Conservation (phyloP, 37 sponge, comb jelly and placozoan species). For the Crambe crambe region DNA sequence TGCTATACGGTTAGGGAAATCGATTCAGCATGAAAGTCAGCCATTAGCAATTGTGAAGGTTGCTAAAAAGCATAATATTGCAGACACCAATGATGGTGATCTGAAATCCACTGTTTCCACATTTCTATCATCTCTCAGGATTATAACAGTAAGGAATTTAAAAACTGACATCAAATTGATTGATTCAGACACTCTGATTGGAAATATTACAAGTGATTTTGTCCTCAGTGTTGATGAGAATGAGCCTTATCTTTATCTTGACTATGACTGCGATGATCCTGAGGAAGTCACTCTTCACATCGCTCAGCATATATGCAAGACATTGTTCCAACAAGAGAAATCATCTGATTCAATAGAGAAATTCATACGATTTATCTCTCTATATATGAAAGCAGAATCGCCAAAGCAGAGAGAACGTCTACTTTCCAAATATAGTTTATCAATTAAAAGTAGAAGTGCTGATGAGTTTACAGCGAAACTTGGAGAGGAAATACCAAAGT, state of each 20-base stretch:
- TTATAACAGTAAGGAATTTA: background rate
- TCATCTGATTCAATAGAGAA: background rate
- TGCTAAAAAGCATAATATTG: background rate
- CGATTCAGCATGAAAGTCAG: background rate
- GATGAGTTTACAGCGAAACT: background rate
- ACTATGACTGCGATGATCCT: background rate
- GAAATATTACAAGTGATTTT: background rate
- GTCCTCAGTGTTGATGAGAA: background rate
- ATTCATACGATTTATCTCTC: background rate
- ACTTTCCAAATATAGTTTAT: background rate
- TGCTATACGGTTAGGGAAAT: background rate
- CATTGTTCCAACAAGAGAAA: background rate
- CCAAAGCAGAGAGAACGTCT: background rate
- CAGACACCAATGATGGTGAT: background rate
- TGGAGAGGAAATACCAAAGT: slow-evolving; percentile 37
- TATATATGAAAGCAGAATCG: background rate
- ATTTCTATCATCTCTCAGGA: background rate
- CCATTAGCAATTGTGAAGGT: background rate
- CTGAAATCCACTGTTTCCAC: background rate
- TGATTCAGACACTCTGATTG: background rate
- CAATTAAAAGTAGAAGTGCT: background rate
- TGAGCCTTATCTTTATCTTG: background rate
- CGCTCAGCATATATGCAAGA: background rate
- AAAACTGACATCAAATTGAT: background rate
- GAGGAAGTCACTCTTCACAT: background rate